Evolutionary conservation across 2,797 vertebrate species (phyloP).

Genomic region (Macrochelys suwanniensis): DNA sequence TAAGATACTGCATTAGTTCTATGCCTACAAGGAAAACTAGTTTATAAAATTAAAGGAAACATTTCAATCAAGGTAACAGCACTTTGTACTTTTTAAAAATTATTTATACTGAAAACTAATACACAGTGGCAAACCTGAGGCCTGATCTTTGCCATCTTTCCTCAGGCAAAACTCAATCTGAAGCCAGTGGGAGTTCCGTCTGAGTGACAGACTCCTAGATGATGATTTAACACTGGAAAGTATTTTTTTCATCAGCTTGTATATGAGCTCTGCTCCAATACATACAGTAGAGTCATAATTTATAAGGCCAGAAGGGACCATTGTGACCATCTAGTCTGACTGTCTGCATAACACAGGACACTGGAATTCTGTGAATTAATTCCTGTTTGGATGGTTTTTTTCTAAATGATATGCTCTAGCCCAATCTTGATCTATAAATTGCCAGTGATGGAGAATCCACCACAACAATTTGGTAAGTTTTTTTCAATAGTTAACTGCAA

Average conservation of each 20-base stretch:
- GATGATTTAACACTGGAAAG: neutral
- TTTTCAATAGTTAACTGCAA: neutral
- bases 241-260: neutral
- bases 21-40: neutral
- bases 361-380: neutral
- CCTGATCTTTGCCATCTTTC: neutral
- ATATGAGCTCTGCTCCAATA: neutral
- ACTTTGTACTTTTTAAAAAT: slow-evolving; percentile 25
- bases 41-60: neutral
- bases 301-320: neutral
- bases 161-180: slow-evolving; percentile 38
- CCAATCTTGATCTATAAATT: neutral
- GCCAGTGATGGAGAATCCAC: neutral
- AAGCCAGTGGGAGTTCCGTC: slow-evolving; percentile 5
- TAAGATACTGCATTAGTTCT: neutral
- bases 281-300: neutral
- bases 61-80: slow-evolving; percentile 11
- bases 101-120: slow-evolving; percentile 44
- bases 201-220: neutral
- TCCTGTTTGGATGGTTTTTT: neutral
- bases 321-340: neutral
- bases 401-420: neutral
- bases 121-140: neutral
- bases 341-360: neutral
- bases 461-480: neutral